Base-by-base conservation (phyloP, 2,113 vertebrate species). In the Phaetusa simplex region DNA sequence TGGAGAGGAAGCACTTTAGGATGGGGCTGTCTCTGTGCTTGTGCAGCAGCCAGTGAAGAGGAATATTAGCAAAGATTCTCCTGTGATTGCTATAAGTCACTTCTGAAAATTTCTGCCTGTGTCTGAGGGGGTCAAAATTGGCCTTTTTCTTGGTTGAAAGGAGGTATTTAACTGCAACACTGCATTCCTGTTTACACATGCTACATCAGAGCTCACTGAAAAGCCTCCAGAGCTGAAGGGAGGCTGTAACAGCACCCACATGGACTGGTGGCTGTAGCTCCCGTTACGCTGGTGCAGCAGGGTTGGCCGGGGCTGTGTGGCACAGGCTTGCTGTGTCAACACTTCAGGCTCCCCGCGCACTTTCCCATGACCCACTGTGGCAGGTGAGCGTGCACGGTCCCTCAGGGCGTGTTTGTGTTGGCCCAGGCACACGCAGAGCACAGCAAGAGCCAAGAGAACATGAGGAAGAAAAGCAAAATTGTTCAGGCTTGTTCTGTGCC, bases 331-430 rank as follows among this genome's bases (percentile, higher is more conserved):
- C 62, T 16, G 1, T 50, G 34, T 24, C 52, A 43, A 47, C 7
- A 3, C 34, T 55, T 77, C n/a, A 40, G 43, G n/a, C 13, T 88
- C 24, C 53, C 22, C 1, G 0, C 55, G 53, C 0, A 2, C 43
- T 74, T 81, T 87, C 38, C 42, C 20, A 0, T 45, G 58, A n/a
- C 29, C 34, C 10, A 7, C 20, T 21, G 26, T 49, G 77, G 38
- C 73, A 89, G 38, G 11, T 34, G 69, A 86, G 40, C 1, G 1
- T 22, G 23, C 71, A 71, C 7, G 6, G n/a, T 53, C 29, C 61
- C 47, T 70, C 42, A 17, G 42, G 53, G 40, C 8, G 47, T 55
- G 50, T 40, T 74, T 73, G 3, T 78, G 24, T 52, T 96, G n/a
- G 43, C 52, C 24, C 42, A 8, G 56, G 59, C 59, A 62, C 30